Evolutionary conservation across 2,888 invertebrate species (phyloP).

Genomic region (Drosophila percnosoma): DNA sequence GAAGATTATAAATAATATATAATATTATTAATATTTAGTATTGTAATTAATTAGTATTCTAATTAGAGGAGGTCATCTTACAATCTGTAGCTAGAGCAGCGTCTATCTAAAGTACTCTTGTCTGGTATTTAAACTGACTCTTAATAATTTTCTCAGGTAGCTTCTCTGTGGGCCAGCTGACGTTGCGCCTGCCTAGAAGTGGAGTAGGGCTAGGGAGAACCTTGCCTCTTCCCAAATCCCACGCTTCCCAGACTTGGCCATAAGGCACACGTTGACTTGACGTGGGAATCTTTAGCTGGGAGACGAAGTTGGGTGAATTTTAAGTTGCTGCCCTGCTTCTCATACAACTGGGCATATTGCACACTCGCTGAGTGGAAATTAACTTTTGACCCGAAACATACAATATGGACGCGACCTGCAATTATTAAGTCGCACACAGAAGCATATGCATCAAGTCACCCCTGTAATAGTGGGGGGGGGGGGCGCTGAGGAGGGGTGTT

Average conservation of each 20-base stretch:
- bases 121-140: background rate
- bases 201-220: background rate
- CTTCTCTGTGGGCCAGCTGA: slow-evolving; percentile 47
- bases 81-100: background rate
- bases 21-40: too few relatives aligned
- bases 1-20: background rate
- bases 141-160: slow-evolving; percentile 40
- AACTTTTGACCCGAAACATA: slow-evolving; percentile 73
- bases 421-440: slow-evolving; percentile 50
- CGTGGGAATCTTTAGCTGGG: slow-evolving; percentile 69
- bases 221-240: slow-evolving; percentile 28
- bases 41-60: too few relatives aligned
- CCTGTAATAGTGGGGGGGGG: background rate
- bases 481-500: slow-evolving; percentile 9
- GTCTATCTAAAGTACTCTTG: background rate
- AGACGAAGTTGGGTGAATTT: slow-evolving; percentile 2
- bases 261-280: slow-evolving; percentile 40
- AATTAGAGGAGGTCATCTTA: background rate
- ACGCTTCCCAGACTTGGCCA: slow-evolving; percentile 35
- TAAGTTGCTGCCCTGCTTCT: slow-evolving; percentile 35
- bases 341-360: slow-evolving; percentile 61
- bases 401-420: slow-evolving; percentile 50
- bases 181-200: slow-evolving; percentile 25
- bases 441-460: slow-evolving; percentile 57
- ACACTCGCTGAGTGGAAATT: slow-evolving; percentile 56